These are phyloP conservation scores for Platynereis dumerilii DNA, from an alignment of 2,888 invertebrate genomes.

Conservation along the genomic window DNA sequence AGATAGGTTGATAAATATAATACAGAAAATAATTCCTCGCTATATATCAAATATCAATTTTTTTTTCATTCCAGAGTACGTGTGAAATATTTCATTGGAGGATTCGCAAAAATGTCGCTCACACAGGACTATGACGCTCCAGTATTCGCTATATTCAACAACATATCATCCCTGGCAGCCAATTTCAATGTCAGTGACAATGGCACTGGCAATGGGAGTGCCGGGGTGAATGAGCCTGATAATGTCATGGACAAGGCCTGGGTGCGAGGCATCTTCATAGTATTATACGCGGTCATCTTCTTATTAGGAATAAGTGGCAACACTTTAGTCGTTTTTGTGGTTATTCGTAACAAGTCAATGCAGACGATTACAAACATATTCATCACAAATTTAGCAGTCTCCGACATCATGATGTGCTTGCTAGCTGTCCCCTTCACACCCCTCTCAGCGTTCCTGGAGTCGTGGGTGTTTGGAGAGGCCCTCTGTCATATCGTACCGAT, in stretches of 20 bases:
- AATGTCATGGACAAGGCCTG: constrained; percentile 16
- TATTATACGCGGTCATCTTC: constrained; percentile 80
- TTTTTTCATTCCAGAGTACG: too few relatives aligned
- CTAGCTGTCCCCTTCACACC: constrained; percentile 97
- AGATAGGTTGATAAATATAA: too few relatives aligned
- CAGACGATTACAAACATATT: constrained; percentile 98
- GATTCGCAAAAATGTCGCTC: too few relatives aligned
- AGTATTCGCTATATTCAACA: too few relatives aligned
- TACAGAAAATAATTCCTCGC: too few relatives aligned
- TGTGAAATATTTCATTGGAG: too few relatives aligned
- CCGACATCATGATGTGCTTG: constrained; percentile 90
- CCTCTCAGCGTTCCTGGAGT: constrained; percentile 85
- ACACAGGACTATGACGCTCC: too few relatives aligned
- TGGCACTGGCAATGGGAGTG: too few relatives aligned
- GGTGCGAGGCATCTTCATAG: constrained; percentile 20
- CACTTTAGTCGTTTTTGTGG: constrained; percentile 87
- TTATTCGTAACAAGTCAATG: constrained; percentile 91
- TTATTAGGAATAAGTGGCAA: constrained; percentile 73
- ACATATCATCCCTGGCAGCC: too few relatives aligned
- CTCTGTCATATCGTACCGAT: constrained; percentile 93
- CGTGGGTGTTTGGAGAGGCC: constrained; percentile 91
- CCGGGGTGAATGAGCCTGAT: neutral
- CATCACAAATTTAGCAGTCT: constrained; percentile 93
- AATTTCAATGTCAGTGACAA: too few relatives aligned
- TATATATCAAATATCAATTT: too few relatives aligned